These are phyloP conservation scores for Caracal caracal DNA, from an alignment of 2,113 vertebrate genomes.

Conservation along the genomic window DNA sequence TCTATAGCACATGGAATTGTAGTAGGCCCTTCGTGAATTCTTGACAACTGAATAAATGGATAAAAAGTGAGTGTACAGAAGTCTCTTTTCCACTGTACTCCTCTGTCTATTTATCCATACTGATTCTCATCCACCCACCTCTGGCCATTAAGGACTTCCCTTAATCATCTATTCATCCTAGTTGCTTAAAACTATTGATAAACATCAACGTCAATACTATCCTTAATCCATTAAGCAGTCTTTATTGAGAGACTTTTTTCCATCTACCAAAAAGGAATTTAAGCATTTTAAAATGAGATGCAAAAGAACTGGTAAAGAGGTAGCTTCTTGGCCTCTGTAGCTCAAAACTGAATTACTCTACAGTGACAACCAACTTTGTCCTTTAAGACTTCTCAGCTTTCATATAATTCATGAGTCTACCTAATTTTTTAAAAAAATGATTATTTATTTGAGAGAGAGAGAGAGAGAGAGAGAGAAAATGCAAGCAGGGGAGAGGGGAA, in stretches of 20 bases:
- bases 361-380: not conserved
- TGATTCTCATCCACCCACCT: not conserved
- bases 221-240: conserved; percentile 31
- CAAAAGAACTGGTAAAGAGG: conserved; percentile 1
- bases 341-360: conserved; percentile 10
- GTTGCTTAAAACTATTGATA: conserved; percentile 35
- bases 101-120: not conserved
- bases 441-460: too few species aligned
- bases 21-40: not conserved
- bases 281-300: not conserved
- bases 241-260: not conserved
- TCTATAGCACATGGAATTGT: not conserved
- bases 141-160: not conserved
- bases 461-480: too few species aligned
- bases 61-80: not conserved
- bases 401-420: not conserved
- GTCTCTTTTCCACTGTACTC: not conserved
- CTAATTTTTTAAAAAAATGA: not conserved
- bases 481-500: too few species aligned
- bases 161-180: conserved; percentile 6
- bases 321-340: not conserved
- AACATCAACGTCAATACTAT: not conserved
- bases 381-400: not conserved
- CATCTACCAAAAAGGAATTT: not conserved
- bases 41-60: not conserved